Evolutionary conservation across 1,140 invertebrate species (phyloP).

Genomic region (Sinonovacula constricta): DNA sequence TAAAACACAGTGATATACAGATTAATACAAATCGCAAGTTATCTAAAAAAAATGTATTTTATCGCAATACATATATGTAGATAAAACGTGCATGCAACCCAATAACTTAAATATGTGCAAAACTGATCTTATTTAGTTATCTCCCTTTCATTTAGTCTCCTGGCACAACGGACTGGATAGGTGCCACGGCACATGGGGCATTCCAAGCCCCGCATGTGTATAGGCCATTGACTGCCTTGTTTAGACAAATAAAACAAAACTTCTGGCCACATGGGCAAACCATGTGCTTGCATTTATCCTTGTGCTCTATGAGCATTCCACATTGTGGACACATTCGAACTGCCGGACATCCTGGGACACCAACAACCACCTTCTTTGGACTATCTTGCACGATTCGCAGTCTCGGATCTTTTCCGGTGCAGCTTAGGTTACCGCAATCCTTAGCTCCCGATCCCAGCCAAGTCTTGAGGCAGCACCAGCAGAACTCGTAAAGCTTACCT

Average conservation of each 20-base stretch:
- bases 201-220: slow-evolving; percentile 43
- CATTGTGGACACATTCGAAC: slow-evolving; percentile 41
- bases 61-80: no score
- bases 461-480: slow-evolving; percentile 45
- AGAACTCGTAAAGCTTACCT: slow-evolving; percentile 42
- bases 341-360: slow-evolving; percentile 40
- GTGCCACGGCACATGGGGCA: slow-evolving; percentile 17
- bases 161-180: slow-evolving; percentile 25
- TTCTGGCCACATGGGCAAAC: slow-evolving; percentile 42
- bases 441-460: slow-evolving; percentile 13
- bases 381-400: slow-evolving; percentile 30
- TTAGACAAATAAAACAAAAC: slow-evolving; percentile 56
- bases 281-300: slow-evolving; percentile 50
- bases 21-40: no score
- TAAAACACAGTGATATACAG: no score
- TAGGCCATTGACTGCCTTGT: slow-evolving; percentile 10
- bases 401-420: slow-evolving; percentile 41
- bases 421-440: slow-evolving; percentile 44
- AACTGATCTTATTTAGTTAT: no score
- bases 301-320: slow-evolving; percentile 48
- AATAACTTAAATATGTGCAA: no score
- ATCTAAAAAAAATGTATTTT: no score
- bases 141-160: slow-evolving; percentile 16
- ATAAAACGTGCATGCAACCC: no score
- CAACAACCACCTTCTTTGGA: slow-evolving; percentile 26